These are phyloP conservation scores for Minunthozetes semirufus DNA, from an alignment of 2,888 invertebrate genomes.

Conservation along the genomic window DNA sequence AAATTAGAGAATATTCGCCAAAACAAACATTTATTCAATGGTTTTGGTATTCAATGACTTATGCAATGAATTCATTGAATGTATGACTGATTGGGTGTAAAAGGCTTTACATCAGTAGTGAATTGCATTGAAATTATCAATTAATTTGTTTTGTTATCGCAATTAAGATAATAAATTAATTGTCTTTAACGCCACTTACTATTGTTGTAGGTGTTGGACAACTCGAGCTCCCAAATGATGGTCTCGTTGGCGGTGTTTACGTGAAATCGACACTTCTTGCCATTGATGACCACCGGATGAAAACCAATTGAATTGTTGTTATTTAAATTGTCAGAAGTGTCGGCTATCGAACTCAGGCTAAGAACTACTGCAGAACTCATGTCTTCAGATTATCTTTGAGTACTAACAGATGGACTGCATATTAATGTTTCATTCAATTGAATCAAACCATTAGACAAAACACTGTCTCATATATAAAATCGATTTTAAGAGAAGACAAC, in stretches of 20 bases:
- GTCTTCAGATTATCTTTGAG: background rate
- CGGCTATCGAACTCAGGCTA: background rate
- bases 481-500: constrained; percentile 7
- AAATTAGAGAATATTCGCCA: too few species aligned
- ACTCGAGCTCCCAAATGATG: constrained; percentile 9
- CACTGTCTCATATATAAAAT: background rate
- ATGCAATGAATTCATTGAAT: too few species aligned
- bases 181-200: background rate
- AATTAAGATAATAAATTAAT: background rate
- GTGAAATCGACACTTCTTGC: constrained; percentile 20
- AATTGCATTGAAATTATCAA: too few species aligned
- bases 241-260: constrained; percentile 4
- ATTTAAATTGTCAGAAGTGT: background rate
- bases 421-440: background rate
- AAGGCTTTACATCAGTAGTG: too few species aligned
- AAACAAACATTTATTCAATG: too few species aligned
- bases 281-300: constrained; percentile 20
- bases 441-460: background rate
- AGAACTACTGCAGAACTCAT: constrained; percentile 7
- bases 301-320: constrained; percentile 7
- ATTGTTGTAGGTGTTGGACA: constrained; percentile 9
- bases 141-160: background rate
- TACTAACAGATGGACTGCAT: background rate
- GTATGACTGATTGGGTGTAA: too few species aligned
- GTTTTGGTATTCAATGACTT: too few species aligned